Conservation (phyloP, 2,797 vertebrate species). For the Acropternis orthonyx region DNA sequence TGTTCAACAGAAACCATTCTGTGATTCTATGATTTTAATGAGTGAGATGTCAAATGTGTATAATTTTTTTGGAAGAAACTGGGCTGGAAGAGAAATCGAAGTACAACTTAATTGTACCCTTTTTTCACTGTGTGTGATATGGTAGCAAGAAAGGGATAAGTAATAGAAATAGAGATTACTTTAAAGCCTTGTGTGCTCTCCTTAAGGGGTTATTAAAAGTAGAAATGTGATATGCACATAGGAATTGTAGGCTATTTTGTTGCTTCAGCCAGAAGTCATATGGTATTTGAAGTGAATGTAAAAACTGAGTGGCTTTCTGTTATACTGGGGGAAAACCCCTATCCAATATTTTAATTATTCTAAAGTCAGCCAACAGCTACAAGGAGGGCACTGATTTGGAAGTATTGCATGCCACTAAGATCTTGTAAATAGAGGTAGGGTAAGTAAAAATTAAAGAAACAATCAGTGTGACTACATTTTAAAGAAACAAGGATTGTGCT, state of each 20-base stretch:
- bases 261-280: background rate
- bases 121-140: background rate
- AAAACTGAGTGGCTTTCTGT: background rate
- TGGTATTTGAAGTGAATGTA: background rate
- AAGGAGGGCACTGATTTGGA: background rate
- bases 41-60: background rate
- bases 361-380: background rate
- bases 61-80: background rate
- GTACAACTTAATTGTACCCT: background rate
- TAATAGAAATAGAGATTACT: background rate
- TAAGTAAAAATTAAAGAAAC: background rate
- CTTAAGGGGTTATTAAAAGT: background rate
- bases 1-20: background rate
- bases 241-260: background rate
- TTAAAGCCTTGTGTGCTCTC: background rate
- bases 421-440: background rate
- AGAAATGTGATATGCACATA: background rate
- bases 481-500: background rate
- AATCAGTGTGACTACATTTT: background rate
- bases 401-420: background rate
- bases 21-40: background rate
- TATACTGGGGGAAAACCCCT: background rate
- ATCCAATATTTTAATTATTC: background rate
- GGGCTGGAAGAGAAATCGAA: background rate
- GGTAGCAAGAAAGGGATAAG: background rate